Conservation (phyloP, 2,797 vertebrate genomes). For the Myotis vivesi region DNA sequence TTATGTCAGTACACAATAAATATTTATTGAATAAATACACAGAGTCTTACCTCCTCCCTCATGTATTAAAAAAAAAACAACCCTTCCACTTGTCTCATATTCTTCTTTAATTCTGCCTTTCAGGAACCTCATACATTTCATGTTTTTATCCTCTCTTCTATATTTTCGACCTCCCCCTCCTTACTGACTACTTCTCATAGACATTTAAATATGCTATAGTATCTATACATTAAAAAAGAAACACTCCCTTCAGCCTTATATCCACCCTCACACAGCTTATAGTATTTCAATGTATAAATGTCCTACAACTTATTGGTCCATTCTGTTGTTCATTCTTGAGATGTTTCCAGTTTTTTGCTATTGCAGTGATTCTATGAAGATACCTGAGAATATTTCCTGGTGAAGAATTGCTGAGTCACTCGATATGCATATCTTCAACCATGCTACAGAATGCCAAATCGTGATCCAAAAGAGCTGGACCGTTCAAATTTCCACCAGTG, state of each 20-base stretch:
- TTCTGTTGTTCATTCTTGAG: not conserved
- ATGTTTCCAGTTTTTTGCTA: not conserved
- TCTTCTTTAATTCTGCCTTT: not conserved
- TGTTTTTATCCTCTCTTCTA: not conserved
- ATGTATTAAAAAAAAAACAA: not conserved
- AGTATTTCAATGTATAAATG: not conserved
- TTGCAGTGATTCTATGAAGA: not conserved
- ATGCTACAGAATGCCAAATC: not conserved
- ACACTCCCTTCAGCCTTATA: not conserved
- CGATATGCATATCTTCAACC: not conserved
- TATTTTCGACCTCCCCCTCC: not conserved
- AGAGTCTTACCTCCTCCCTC: not conserved
- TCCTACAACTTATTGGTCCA: not conserved
- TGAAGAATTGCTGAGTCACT: not conserved
- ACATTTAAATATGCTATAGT: not conserved
- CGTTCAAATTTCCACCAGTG: not conserved
- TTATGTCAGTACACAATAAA: not conserved
- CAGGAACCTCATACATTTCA: not conserved
- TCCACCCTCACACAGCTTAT: not conserved
- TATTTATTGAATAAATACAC: not conserved
- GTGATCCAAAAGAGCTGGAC: not conserved
- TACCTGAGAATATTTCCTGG: not conserved
- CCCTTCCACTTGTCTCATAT: no score
- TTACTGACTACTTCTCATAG: not conserved
- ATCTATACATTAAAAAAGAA: not conserved